Conservation (phyloP, 1,140 invertebrate genomes). For the Eufriesea mexicana region DNA sequence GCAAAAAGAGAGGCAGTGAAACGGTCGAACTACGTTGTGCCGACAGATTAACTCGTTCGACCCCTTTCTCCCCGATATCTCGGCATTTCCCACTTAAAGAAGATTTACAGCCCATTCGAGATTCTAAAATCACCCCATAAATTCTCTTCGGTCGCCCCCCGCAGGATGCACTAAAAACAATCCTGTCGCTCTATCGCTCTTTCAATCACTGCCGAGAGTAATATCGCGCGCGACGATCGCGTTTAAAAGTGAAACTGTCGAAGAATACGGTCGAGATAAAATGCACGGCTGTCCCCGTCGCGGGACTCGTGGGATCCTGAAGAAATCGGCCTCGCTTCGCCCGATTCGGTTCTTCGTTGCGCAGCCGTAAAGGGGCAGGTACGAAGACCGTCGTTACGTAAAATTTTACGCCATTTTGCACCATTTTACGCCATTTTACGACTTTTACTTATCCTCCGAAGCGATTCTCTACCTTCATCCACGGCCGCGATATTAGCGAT, state of each 20-base stretch:
- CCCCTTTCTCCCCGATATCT: not conserved
- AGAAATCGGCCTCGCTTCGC: not conserved
- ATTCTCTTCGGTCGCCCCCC: not conserved
- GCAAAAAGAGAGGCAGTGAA: not conserved
- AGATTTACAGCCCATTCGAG: conserved; percentile 13
- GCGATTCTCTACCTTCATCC: not conserved
- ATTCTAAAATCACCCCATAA: conserved; percentile 11
- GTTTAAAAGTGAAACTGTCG: conserved; percentile 36
- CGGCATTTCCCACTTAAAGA: not conserved
- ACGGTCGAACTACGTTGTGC: not conserved
- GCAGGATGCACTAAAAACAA: conserved; percentile 16
- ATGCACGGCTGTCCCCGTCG: not conserved
- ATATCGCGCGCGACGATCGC: conserved; percentile 21
- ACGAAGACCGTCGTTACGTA: conserved; percentile 25
- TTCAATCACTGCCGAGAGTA: conserved; percentile 22
- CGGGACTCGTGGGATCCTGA: not conserved
- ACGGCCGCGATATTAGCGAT: not conserved
- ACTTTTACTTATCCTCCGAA: conserved; percentile 27
- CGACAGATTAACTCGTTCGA: not conserved
- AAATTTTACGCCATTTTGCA: conserved; percentile 33
- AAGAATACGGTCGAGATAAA: conserved; percentile 34
- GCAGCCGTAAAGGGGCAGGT: conserved; percentile 24
- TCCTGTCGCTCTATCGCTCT: not conserved
- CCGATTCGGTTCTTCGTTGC: conserved; percentile 17
- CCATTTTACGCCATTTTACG: too few species aligned